Evolutionary conservation across 2,888 invertebrate genomes (phyloP).

Genomic region (Adelphocoris suturalis): DNA sequence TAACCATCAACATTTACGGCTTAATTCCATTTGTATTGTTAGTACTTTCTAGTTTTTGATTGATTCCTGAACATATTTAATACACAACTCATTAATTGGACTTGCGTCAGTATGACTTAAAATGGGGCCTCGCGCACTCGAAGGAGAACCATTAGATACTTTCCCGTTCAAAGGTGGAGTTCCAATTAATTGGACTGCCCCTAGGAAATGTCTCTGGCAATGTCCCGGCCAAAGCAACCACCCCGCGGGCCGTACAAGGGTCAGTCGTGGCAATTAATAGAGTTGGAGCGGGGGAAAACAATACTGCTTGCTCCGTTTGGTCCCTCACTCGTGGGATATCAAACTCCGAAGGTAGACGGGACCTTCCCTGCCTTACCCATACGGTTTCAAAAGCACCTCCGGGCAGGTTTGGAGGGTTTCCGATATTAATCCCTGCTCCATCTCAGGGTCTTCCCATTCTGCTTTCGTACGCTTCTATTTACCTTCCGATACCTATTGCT

Average conservation of each 20-base stretch:
- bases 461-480: slow-evolving; percentile 54
- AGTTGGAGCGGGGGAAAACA: neutral
- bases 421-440: slow-evolving; percentile 34
- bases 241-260: neutral
- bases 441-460: slow-evolving; percentile 35
- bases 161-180: neutral
- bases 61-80: too few relatives aligned
- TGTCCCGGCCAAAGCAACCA: slow-evolving; percentile 8
- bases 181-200: neutral
- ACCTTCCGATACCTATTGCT: slow-evolving; percentile 59
- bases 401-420: neutral
- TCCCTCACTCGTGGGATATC: slow-evolving; percentile 14
- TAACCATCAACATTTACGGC: too few relatives aligned
- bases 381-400: neutral
- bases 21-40: too few relatives aligned
- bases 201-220: neutral
- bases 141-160: neutral
- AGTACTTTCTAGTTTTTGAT: too few relatives aligned
- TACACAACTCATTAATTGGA: too few relatives aligned
- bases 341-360: slow-evolving; percentile 24
- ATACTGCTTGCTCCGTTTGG: slow-evolving; percentile 42
- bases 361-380: neutral
- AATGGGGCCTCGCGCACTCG: neutral
- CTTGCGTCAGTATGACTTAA: neutral
- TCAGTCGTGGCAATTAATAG: neutral